Evolutionary conservation across 2,113 vertebrate species (phyloP).

Genomic region (Leptodactylus fuscus): DNA sequence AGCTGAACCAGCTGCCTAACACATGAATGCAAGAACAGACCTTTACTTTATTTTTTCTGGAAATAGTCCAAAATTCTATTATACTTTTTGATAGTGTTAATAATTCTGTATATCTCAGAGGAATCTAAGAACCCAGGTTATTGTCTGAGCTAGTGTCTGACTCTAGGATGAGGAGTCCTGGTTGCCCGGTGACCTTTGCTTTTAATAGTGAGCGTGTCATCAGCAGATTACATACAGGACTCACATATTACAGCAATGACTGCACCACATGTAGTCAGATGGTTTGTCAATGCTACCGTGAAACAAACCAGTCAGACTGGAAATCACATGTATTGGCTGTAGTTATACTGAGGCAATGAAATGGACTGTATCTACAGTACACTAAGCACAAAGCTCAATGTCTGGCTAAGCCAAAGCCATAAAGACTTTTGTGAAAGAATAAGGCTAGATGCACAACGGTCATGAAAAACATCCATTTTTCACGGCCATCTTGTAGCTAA

Average conservation of each 20-base stretch:
- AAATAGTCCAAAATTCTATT: no score
- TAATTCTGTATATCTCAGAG: background rate
- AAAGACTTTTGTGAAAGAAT: no score
- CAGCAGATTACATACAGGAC: background rate
- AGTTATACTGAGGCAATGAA: background rate
- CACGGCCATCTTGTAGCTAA: no score
- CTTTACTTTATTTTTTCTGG: no score
- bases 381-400: no score
- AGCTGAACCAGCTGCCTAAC: no score
- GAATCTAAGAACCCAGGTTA: background rate
- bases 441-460: no score
- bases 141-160: background rate
- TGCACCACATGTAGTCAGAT: background rate
- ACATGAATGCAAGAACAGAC: no score
- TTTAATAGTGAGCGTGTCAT: background rate
- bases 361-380: no score
- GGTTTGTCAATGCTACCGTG: background rate
- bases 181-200: background rate
- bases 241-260: constrained; percentile 4
- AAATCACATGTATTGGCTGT: background rate
- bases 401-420: no score
- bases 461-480: no score
- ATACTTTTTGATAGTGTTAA: background rate
- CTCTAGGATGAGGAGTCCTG: background rate
- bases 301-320: background rate